phyloP scores from a whole-genome alignment of 2,113 vertebrate genomes.

The Verasper variegatus region DNA sequence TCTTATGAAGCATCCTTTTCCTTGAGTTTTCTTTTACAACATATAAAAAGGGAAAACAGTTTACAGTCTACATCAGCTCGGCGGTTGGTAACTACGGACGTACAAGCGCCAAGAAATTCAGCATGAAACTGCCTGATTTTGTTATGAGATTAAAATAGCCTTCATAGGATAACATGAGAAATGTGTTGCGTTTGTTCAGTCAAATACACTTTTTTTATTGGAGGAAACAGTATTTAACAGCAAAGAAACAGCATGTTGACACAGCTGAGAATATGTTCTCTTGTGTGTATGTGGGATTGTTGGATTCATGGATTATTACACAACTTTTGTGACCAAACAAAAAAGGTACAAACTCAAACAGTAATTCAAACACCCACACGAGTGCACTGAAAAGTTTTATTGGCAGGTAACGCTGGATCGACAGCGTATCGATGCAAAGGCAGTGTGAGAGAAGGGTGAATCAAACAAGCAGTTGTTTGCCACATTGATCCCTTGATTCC shows the following conservation, averaged over 20 bases:
- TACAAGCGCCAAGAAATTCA: neutral
- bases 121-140: neutral
- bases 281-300: neutral
- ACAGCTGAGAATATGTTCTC: constrained; percentile 17
- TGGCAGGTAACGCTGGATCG: constrained; percentile 31
- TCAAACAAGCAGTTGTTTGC: constrained; percentile 57
- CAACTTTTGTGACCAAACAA: constrained; percentile 10
- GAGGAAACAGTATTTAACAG: constrained; percentile 1
- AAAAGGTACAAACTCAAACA: neutral
- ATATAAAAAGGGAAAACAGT: constrained; percentile 16
- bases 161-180: neutral
- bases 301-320: constrained; percentile 23
- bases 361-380: constrained; percentile 26
- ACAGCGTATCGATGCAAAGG: constrained; percentile 42
- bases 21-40: neutral
- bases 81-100: constrained; percentile 1
- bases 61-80: constrained; percentile 13
- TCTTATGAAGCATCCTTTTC: constrained; percentile 3
- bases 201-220: neutral
- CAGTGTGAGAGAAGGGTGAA: constrained; percentile 32
- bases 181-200: neutral
- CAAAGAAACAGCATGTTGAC: constrained; percentile 27
- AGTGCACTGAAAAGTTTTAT: constrained; percentile 18
- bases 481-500: constrained; percentile 48
- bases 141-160: neutral